Base-by-base conservation (phyloP, 1,140 invertebrate species). In the Drosophila littoralis region DNA sequence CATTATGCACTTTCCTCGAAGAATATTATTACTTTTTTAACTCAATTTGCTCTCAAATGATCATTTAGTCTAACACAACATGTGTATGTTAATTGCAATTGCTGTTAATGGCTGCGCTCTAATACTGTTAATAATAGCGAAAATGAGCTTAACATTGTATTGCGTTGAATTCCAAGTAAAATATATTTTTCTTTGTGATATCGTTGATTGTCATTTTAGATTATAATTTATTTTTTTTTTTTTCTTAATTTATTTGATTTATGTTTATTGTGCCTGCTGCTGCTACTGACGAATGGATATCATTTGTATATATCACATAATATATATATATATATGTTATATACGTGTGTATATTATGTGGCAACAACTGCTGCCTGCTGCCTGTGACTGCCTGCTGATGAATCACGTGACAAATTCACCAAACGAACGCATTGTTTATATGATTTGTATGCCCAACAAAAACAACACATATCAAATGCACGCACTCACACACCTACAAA, bases 211-310 rank as follows among this genome's bases (percentile, higher is more conserved):
- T 57, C 40, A 61, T 51, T 67, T 69, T 45, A 17, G 54, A 54
- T 68, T 75, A 77, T 63, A 63, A 74, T 61, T 55, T 73, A 61
- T 70, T 57, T 32, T 50, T n/a, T 68, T 63, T 36, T 57, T 66
- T 52, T 68, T 61, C 57, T 73, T 48, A 7, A 42, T 74, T 70
- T 75, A 58, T 70, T 63, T 64, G 52, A 70, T 64, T 75, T 70
- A 70, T 75, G 67, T 70, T 70, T 43, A 46, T 75, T 70, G 67
- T 70, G 72, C 46, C 54, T 45, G 65, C 45, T 54, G 67, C 64
- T 64, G 61, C 65, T 43, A 42, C 68, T 65, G 68, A 70, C 50
- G 60, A 71, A 72, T 72, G 74, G 67, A 65, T 66, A 22, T 60
- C 15, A 60, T 59, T 68, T 68, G 59, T 45, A 35, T 35, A 55